These are phyloP conservation scores for Dryobota labecula DNA, from an alignment of 2,888 invertebrate species.

Conservation along the genomic window DNA sequence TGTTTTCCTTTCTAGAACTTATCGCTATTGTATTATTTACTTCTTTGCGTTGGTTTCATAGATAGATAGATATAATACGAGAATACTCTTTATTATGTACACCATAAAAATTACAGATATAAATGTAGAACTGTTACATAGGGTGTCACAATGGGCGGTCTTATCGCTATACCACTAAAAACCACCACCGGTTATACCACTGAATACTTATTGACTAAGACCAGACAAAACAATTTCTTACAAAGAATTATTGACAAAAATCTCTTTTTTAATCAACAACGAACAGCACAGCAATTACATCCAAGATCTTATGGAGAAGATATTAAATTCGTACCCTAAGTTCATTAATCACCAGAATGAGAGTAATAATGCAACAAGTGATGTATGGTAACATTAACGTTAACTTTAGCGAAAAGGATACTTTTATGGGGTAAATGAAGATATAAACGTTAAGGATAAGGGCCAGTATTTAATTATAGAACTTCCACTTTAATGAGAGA, in stretches of 20 bases:
- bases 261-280: constrained; percentile 5
- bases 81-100: too few relatives aligned
- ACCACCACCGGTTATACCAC: too few relatives aligned
- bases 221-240: not conserved
- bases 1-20: not conserved
- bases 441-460: constrained; percentile 2
- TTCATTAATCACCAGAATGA: constrained; percentile 48
- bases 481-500: not conserved
- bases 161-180: too few relatives aligned
- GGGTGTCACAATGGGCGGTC: too few relatives aligned
- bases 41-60: not conserved
- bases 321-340: constrained; percentile 55
- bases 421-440: constrained; percentile 28
- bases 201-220: not conserved
- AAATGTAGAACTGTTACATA: too few relatives aligned
- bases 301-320: constrained; percentile 20
- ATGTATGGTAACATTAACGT: constrained; percentile 43
- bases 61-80: too few relatives aligned
- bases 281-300: constrained; percentile 15
- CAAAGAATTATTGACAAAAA: not conserved
- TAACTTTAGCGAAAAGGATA: constrained; percentile 27
- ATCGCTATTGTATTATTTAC: not conserved
- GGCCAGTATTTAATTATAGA: constrained; percentile 7
- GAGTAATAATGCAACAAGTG: constrained; percentile 54
- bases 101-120: too few relatives aligned